A percentile compares a stretch with the other conserved stretches of the same genome.
Conservation (phyloP, 92 coral and sea anemone species). For the Parazoanthus atlanticus region DNA sequence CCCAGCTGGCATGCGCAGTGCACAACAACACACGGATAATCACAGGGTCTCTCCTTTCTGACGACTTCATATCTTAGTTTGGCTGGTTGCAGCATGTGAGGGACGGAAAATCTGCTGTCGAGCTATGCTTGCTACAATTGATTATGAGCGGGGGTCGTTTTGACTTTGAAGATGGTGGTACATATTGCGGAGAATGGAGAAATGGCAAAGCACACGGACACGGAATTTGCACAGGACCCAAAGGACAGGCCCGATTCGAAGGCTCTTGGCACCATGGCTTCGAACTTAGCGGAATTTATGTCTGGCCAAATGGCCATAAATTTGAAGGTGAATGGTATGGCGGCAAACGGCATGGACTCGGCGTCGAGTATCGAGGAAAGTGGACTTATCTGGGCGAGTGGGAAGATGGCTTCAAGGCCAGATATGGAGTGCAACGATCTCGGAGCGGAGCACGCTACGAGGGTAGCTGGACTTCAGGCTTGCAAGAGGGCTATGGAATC, state of each 20-base stretch:
- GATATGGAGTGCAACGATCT: slow-evolving; percentile 85
- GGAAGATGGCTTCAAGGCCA: slow-evolving; percentile 91
- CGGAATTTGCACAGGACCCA: slow-evolving; percentile 92
- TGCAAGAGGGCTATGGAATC: slow-evolving; percentile 91
- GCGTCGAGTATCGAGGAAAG: slow-evolving; percentile 86
- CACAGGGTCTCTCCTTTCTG: slow-evolving; percentile 24
- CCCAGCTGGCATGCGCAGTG: slow-evolving; percentile 25
- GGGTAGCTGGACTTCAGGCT: slow-evolving; percentile 93
- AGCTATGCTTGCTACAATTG: slow-evolving; percentile 81
- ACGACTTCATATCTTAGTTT: slow-evolving; percentile 28
- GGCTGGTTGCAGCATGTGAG: slow-evolving; percentile 48
- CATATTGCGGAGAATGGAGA: slow-evolving; percentile 92
- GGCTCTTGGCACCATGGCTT: slow-evolving; percentile 91
- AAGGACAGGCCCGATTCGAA: slow-evolving; percentile 94
- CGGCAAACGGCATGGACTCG: slow-evolving; percentile 88
- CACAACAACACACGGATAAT: slow-evolving; percentile 22
- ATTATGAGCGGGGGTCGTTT: slow-evolving; percentile 94
- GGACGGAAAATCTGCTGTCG: slow-evolving; percentile 43
- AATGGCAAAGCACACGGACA: slow-evolving; percentile 92
- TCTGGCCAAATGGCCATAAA: slow-evolving; percentile 92
- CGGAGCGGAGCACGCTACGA: slow-evolving; percentile 87
- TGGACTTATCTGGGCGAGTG: slow-evolving; percentile 91
- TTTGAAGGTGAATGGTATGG: slow-evolving; percentile 86
- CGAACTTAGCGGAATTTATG: slow-evolving; percentile 87
- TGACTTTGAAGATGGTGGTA: slow-evolving; percentile 97